Conservation (phyloP, 2,113 vertebrate genomes). For the Gallinago jamesoni region DNA sequence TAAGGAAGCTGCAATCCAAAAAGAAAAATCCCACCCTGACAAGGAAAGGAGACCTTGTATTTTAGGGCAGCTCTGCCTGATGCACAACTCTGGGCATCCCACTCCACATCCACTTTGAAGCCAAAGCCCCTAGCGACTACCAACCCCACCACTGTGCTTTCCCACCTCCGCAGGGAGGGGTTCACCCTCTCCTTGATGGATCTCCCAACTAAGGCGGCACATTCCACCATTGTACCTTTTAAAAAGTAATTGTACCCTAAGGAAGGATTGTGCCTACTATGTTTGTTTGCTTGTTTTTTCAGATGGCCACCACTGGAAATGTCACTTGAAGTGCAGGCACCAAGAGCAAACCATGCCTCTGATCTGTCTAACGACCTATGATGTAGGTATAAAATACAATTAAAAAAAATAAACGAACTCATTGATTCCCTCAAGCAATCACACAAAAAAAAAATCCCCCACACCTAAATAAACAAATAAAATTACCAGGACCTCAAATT, state of each 20-base stretch:
- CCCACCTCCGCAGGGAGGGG: not conserved
- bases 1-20: not conserved
- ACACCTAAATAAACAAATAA: not conserved
- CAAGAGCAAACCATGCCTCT: not conserved
- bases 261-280: not conserved
- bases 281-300: not conserved
- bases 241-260: not conserved
- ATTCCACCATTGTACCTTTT: not conserved
- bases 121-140: not conserved
- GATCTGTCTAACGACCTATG: not conserved
- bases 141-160: not conserved
- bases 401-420: not conserved
- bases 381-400: not conserved
- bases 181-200: not conserved
- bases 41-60: not conserved
- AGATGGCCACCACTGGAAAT: not conserved
- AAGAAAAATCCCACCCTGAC: not conserved
- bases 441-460: accelerated
- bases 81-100: not conserved
- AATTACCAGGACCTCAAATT: not conserved
- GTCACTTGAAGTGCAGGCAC: not conserved
- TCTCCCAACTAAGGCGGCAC: not conserved
- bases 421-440: not conserved
- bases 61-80: not conserved
- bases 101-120: not conserved